Evolutionary conservation across 2,888 invertebrate species (phyloP), one percentile per base, ranked within the genome.

Genomic region (Morpho helenor): DNA sequence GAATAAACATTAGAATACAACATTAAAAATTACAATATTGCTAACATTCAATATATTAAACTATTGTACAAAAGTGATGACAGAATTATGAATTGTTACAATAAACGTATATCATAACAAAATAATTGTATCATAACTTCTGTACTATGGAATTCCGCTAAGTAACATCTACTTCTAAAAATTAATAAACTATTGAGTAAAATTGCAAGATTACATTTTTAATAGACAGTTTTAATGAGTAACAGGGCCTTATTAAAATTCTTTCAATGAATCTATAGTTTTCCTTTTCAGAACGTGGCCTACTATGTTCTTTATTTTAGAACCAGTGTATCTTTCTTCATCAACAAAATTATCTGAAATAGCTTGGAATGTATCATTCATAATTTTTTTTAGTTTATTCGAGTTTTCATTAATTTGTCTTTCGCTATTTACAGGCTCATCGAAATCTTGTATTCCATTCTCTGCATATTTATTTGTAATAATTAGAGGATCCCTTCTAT

Each of bases 341-440:
- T 70, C 71, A 54, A 80, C 74, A 69, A 89, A 86, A 68, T 82
- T 81, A 31, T 64, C 61, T 56, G 81, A 76, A 64, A 89, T 74
- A 8, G 78, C 73, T 70, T 77, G 83, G 66, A 77, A 89, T 70
- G 84, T 84, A 59, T 80, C 74, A 76, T 89, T 89, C 85, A 89
- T 89, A 52, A 88, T 76, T 63, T 68, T 69, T 73, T 89, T 89
- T 8, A 72, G 49, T 60, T 67, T 66, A 53, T 57, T 65, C 63
- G 60, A 59, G 51, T 60, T 53, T 54, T 64, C 61, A 58, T 50
- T 56, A 54, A 49, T 59, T 31, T 63, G 61, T 50, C 51, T 47
- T n/a, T 57, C 48, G 41, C 59, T 56, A 23, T 8, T 46, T 46
- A 48, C 44, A 51, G 48, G 31, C 46, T 66, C 72, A 61, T 69